phyloP scores from a whole-genome alignment of 1,140 invertebrate species.

The Paraescarpia echinospica region DNA sequence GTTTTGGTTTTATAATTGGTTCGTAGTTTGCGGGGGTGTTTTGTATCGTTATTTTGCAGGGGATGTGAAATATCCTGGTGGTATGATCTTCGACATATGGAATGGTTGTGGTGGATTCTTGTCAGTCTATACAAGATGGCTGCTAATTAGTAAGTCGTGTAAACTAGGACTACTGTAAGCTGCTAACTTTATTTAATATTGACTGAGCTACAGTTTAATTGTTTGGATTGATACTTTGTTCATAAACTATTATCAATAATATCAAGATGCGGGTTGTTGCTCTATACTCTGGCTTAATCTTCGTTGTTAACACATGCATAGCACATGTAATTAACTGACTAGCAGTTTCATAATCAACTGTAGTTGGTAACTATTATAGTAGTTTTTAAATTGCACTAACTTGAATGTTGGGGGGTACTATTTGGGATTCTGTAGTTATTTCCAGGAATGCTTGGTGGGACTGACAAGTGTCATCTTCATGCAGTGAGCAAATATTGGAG shows the following conservation, averaged over 20 bases:
- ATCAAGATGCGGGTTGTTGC: not conserved
- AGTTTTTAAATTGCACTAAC: not conserved
- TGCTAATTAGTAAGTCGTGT: not conserved
- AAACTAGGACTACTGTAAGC: not conserved
- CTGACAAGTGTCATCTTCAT: not conserved
- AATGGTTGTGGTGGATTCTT: not conserved
- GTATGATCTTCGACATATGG: not conserved
- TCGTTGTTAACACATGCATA: not conserved
- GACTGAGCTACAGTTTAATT: too few species aligned
- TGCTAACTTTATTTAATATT: not conserved
- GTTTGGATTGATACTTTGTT: not conserved
- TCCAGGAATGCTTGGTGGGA: not conserved
- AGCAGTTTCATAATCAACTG: not conserved
- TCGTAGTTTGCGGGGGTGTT: not conserved
- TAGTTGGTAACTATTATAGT: not conserved
- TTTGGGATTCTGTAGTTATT: not conserved
- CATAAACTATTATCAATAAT: not conserved
- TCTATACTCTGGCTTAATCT: not conserved
- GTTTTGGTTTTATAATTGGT: not conserved
- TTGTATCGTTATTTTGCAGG: not conserved
- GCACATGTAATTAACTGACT: not conserved
- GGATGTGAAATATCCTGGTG: not conserved
- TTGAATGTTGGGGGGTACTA: not conserved
- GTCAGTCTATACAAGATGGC: not conserved
- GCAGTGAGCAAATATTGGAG: not conserved